phyloP scores from a whole-genome alignment of 2,797 vertebrate genomes.

The Tokudaia tokunoshimensis region DNA sequence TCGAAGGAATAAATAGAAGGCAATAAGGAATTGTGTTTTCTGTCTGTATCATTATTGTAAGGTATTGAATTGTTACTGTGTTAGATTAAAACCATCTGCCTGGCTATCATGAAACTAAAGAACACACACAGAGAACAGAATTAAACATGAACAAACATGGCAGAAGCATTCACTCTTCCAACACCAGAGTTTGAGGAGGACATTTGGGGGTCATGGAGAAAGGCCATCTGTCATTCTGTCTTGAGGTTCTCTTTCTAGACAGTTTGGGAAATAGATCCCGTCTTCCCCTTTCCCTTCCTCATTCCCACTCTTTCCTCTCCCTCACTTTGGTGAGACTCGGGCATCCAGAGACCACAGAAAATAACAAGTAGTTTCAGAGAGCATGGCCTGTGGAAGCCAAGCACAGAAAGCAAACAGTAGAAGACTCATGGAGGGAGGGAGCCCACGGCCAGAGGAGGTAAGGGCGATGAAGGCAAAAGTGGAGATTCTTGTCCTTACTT shows the following conservation, averaged over 20 bases:
- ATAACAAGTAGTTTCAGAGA: neutral
- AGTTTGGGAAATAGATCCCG: neutral
- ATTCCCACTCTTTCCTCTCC: neutral
- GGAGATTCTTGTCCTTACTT: neutral
- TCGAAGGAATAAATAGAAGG: neutral
- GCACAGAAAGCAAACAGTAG: no score
- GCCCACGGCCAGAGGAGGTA: no score
- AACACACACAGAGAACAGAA: neutral
- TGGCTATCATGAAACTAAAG: neutral
- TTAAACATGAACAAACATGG: neutral
- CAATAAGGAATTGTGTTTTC: neutral
- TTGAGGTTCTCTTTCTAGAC: neutral
- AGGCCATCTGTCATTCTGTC: neutral
- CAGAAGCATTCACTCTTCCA: neutral
- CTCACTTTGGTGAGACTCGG: neutral
- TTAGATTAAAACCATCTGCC: neutral
- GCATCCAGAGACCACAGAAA: neutral
- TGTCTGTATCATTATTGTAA: neutral
- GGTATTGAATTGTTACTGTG: neutral
- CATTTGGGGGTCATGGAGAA: neutral
- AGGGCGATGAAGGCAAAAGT: neutral
- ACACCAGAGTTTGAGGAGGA: neutral
- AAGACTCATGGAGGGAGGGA: neutral
- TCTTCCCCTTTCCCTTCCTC: neutral
- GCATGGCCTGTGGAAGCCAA: neutral